phyloP scores from a whole-genome alignment of 2,888 invertebrate genomes.

The Macaria liturata region DNA sequence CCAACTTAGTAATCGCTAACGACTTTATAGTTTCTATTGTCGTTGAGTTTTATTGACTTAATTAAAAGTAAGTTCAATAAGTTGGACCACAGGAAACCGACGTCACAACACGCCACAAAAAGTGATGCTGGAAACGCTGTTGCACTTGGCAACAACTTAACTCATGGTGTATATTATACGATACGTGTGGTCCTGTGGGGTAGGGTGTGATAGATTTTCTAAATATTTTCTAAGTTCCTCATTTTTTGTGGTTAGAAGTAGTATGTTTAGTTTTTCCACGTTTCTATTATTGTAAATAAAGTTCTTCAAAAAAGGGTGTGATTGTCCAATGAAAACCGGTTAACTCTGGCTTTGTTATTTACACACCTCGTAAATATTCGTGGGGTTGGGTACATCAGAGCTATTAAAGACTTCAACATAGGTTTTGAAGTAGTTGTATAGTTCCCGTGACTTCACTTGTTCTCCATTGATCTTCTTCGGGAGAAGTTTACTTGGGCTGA shows the following conservation, averaged over 20 bases:
- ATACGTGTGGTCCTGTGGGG: too few species aligned
- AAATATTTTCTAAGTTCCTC: not conserved
- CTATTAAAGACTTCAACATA: conserved; percentile 26
- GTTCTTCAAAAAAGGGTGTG: not conserved
- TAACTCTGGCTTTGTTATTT: not conserved
- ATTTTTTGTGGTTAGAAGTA: too few species aligned
- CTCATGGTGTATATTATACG: too few species aligned
- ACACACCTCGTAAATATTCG: conserved; percentile 23
- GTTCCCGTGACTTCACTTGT: conserved; percentile 18
- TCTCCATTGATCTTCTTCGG: conserved; percentile 24
- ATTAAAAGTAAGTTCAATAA: not conserved
- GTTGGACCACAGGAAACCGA: not conserved
- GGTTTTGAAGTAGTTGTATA: conserved; percentile 21
- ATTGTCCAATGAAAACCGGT: not conserved
- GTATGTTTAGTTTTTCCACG: too few species aligned
- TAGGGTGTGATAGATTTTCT: too few species aligned
- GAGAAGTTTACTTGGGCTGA: conserved; percentile 21
- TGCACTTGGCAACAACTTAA: not conserved
- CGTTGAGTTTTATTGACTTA: too few species aligned
- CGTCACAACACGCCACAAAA: not conserved
- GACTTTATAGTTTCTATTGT: too few species aligned
- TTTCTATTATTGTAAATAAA: not conserved
- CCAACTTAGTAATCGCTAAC: too few species aligned
- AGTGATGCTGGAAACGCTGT: not conserved
- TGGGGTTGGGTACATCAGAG: conserved; percentile 16